A percentile compares a stretch with the other conserved stretches of the same genome.
These are phyloP conservation scores for Merluccius polli DNA, from an alignment of 2,797 vertebrate genomes.

Conservation along the genomic window DNA sequence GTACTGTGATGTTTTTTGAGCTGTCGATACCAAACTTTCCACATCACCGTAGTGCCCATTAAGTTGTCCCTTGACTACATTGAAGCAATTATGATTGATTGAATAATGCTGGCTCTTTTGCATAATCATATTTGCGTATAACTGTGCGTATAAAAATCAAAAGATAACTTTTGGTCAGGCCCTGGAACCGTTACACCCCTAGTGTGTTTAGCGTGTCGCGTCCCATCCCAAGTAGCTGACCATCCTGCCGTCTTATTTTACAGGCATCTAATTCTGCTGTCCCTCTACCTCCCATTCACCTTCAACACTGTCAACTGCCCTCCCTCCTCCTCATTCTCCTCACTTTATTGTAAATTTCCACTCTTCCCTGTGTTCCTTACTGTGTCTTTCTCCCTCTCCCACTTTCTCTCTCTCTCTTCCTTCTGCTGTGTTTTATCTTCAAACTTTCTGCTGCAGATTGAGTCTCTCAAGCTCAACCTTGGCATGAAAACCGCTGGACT, in stretches of 20 bases:
- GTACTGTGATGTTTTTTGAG: too few relatives aligned
- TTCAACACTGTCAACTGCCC: conserved; percentile 37
- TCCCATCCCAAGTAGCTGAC: conserved; percentile 54
- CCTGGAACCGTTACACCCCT: neutral
- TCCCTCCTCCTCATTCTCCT: conserved; percentile 49
- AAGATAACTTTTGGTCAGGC: too few relatives aligned
- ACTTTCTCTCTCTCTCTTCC: conserved; percentile 32
- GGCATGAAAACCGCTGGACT: conserved; percentile 83
- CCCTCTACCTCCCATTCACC: conserved; percentile 74
- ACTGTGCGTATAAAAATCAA: too few relatives aligned
- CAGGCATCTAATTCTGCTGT: conserved; percentile 98
- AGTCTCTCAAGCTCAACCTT: conserved; percentile 88
- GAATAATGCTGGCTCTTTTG: too few relatives aligned
- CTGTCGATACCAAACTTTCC: too few relatives aligned
- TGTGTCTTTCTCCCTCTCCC: conserved; percentile 35
- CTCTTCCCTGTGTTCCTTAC: conserved; percentile 55
- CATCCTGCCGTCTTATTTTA: conserved; percentile 78
- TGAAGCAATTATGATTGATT: too few relatives aligned
- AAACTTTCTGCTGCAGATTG: conserved; percentile 90
- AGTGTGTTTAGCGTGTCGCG: conserved; percentile 26
- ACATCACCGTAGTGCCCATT: too few relatives aligned
- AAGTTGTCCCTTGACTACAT: too few relatives aligned
- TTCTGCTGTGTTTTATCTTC: conserved; percentile 36
- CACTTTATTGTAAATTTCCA: conserved; percentile 39
- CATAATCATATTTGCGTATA: too few relatives aligned